phyloP scores from a whole-genome alignment of 2,888 invertebrate genomes.

The Pollenia angustigena region DNA sequence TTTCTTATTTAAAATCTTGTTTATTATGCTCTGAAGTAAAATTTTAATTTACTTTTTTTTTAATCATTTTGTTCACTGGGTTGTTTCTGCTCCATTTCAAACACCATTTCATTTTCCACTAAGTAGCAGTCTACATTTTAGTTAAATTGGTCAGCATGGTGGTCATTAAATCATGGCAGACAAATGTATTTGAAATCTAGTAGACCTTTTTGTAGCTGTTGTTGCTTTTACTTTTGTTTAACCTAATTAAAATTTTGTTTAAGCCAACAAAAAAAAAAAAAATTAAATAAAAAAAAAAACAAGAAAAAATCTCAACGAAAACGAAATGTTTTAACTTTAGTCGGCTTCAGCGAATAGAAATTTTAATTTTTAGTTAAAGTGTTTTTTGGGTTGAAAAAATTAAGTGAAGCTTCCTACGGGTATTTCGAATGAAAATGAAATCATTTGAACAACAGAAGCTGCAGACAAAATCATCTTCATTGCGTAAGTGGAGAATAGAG shows the following conservation, averaged over 20 bases:
- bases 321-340: conserved; percentile 1
- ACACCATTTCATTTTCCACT: neutral
- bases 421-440: conserved; percentile 45
- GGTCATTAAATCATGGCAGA: conserved; percentile 50
- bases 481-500: neutral
- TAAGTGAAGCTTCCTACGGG: conserved; percentile 37
- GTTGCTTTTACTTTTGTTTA: conserved; percentile 13
- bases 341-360: too few relatives aligned
- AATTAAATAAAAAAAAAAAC: neutral
- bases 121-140: neutral
- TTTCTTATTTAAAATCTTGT: too few relatives aligned
- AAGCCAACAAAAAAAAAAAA: conserved; percentile 14
- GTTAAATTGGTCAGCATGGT: conserved; percentile 22
- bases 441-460: neutral
- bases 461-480: neutral
- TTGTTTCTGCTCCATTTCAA: neutral
- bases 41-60: too few relatives aligned
- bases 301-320: neutral
- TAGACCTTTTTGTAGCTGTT: conserved; percentile 2
- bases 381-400: conserved; percentile 11
- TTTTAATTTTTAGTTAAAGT: conserved; percentile 19
- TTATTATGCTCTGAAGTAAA: too few relatives aligned
- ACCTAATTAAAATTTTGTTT: conserved; percentile 26
- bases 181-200: conserved; percentile 40
- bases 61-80: conserved; percentile 8